A percentile compares a stretch with the other conserved stretches of the same genome.
These are phyloP conservation scores for Bemisia tabaci DNA, from an alignment of 1,140 invertebrate genomes.

Conservation along the genomic window DNA sequence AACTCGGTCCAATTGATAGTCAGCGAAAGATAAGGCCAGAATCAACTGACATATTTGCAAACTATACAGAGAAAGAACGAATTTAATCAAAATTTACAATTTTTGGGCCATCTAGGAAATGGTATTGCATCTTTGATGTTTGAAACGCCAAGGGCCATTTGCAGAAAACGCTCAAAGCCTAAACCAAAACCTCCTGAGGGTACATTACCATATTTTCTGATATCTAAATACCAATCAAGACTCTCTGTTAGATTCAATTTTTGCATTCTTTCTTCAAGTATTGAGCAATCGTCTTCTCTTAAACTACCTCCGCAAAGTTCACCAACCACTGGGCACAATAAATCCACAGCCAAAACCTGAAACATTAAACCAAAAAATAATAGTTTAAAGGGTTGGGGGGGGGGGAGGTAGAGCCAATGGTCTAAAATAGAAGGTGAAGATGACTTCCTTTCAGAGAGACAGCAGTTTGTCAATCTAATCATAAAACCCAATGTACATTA, in stretches of 20 bases:
- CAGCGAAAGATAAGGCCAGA: too few species aligned
- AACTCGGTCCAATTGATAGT: too few species aligned
- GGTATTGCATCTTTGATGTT: constrained; percentile 90
- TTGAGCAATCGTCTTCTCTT: constrained; percentile 63
- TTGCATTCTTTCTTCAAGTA: constrained; percentile 37
- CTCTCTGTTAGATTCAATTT: constrained; percentile 30
- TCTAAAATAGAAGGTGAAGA: too few species aligned
- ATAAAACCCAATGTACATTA: too few species aligned
- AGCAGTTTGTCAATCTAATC: too few species aligned
- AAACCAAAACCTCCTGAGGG: constrained; percentile 89
- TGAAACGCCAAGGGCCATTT: constrained; percentile 57
- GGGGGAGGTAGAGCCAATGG: too few species aligned
- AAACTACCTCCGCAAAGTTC: constrained; percentile 89
- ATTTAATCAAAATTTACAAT: constrained; percentile 66
- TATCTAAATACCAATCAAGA: constrained; percentile 81
- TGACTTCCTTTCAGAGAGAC: too few species aligned
- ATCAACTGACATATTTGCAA: constrained; percentile 3
- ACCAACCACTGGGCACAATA: constrained; percentile 74
- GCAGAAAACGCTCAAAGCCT: constrained; percentile 85
- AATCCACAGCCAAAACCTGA: constrained; percentile 71
- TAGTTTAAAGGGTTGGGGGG: too few species aligned
- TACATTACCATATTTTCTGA: constrained; percentile 75
- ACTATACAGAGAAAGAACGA: neutral
- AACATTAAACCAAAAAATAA: constrained; percentile 19
- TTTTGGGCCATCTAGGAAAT: constrained; percentile 87